Percentiles rank a stretch among this genome's conserved stretches.
phyloP scores from a whole-genome alignment of 2,113 vertebrate genomes.

The Dicrurus megarhynchus region DNA sequence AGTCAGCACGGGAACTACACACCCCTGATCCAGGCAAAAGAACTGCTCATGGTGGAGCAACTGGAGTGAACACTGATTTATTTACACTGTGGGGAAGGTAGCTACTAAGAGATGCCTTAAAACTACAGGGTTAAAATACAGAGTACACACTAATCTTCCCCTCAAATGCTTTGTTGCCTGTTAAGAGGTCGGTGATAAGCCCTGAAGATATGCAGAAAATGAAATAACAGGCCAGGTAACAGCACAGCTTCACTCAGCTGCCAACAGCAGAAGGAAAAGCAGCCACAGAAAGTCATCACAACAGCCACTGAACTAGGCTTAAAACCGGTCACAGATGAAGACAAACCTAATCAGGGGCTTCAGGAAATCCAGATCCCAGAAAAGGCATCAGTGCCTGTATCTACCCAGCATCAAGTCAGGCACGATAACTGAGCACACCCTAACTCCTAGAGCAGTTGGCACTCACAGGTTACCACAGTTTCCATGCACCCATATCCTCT shows the following conservation, averaged over 20 bases:
- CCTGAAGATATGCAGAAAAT: background rate
- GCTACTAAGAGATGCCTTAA: background rate
- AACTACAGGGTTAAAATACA: background rate
- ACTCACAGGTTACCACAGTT: background rate
- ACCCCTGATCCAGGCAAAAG: background rate
- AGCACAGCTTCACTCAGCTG: background rate
- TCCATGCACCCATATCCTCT: background rate
- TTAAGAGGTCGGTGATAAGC: background rate
- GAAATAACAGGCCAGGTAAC: background rate
- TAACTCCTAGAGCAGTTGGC: background rate
- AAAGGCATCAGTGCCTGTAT: background rate
- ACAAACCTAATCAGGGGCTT: background rate
- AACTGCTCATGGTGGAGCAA: background rate
- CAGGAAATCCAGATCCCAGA: background rate
- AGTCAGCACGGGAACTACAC: background rate
- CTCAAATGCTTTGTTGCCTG: background rate
- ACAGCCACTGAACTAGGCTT: background rate
- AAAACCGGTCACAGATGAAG: background rate
- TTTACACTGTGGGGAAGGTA: background rate
- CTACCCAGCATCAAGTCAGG: background rate
- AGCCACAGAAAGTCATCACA: background rate
- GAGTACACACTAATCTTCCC: background rate
- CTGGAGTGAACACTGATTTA: background rate
- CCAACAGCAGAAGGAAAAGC: background rate
- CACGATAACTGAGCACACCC: fast-evolving